Evolutionary conservation across 2,113 vertebrate species (phyloP), one percentile per base, ranked within the genome.

Genomic region (Pachycephala philippinensis): DNA sequence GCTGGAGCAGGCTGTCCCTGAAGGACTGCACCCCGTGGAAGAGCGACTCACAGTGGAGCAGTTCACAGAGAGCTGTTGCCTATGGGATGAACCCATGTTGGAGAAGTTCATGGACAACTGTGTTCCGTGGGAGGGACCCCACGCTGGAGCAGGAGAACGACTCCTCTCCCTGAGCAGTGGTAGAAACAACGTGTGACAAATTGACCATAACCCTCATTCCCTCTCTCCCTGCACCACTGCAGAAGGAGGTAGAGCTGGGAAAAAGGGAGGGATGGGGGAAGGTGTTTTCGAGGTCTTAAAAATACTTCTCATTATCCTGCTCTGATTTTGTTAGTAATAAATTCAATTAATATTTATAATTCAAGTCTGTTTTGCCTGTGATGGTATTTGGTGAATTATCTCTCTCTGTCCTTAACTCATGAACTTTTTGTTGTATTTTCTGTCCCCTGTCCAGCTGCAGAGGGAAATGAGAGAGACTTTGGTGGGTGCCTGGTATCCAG

Each of bases 81-180:
- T 0, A 2, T n/a, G 44, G 44, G 19, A 50, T 50, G 54, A 40
- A 19, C 23, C 18, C 35, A 40, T 0, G 1, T 0, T 6, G 7
- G 35, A 70, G 24, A 42, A 42, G 10, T 42, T 71, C 24, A 50
- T 13, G 3, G 26, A 35, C 21, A 61, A 4, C 8, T 26, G 31
- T 44, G 13, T 83, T 31, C 33, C 0, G 0, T 26, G 37, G 37
- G 45, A 52, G 8, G 10, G 4, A 26, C 13, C 15, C 31, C 21
- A 3, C 3, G 21, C 3, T 66, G 52, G n/a, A 56, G 40, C 27
- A 47, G 26, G 7, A 35, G 31, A 14, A 30, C 16, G 26, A 42
- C 19, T 35, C 31, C 24, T 50, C 24, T 69, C 20, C 37, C 31
- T 52, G 12, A 60, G 31, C 45, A 70, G 20, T 30, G 31, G 24